phyloP scores from a whole-genome alignment of 2,113 vertebrate genomes.

The Mustela lutreola region DNA sequence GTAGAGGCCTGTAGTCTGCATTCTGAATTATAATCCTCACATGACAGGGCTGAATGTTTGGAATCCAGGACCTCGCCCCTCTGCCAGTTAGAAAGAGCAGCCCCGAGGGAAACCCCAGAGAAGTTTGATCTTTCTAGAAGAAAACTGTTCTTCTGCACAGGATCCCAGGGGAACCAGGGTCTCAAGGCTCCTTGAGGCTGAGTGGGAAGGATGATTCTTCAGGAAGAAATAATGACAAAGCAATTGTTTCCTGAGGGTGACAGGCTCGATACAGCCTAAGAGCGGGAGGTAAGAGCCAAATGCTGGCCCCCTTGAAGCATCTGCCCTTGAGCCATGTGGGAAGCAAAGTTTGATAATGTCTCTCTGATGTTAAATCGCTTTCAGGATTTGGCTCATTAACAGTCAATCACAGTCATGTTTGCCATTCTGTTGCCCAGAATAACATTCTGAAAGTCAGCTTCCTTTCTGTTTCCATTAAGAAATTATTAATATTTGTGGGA shows the following conservation, averaged over 20 bases:
- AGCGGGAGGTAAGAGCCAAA: not conserved
- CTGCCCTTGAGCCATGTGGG: accelerated
- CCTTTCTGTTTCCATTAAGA: not conserved
- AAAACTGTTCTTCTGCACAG: not conserved
- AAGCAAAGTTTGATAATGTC: not conserved
- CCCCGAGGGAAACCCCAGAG: not conserved
- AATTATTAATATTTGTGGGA: not conserved
- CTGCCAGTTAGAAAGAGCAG: not conserved
- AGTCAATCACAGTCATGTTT: not conserved
- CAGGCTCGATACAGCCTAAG: accelerated
- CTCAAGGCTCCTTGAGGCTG: not conserved
- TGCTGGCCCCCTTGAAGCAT: accelerated
- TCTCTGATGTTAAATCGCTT: not conserved
- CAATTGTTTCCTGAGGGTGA: no score
- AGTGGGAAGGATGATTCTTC: not conserved
- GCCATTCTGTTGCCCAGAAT: not conserved
- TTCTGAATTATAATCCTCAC: conserved; percentile 54
- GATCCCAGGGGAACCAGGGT: not conserved
- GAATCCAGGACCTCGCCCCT: not conserved
- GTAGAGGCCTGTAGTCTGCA: conserved; percentile 60
- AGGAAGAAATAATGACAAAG: not conserved
- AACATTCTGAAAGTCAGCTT: not conserved
- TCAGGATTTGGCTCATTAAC: not conserved
- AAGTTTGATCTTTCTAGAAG: not conserved
- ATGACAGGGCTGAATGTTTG: conserved; percentile 64